phyloP scores from a whole-genome alignment of 2,797 vertebrate species.

The Basileuterus tristriatus region DNA sequence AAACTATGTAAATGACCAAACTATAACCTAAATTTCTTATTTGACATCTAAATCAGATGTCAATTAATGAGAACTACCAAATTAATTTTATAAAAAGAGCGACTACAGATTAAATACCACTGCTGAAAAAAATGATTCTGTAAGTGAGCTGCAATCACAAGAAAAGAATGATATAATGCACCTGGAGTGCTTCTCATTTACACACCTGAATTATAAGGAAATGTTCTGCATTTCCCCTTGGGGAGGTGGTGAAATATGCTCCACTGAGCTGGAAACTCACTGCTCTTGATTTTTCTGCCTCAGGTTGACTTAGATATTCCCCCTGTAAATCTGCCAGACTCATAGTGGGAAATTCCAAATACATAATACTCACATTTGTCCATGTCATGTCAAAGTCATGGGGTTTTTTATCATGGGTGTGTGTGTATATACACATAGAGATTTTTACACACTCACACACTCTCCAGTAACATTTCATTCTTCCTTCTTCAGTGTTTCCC shows the following conservation, averaged over 20 bases:
- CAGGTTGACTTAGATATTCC: neutral
- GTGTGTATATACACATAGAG: fast-evolving
- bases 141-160: neutral
- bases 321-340: neutral
- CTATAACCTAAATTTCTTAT: neutral
- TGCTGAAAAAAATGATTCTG: neutral
- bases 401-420: fast-evolving
- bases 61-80: neutral
- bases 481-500: neutral
- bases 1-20: neutral
- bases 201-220: constrained; percentile 42
- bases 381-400: neutral
- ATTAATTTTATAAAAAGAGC: neutral
- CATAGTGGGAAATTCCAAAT: neutral
- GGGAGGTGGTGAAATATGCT: constrained; percentile 9
- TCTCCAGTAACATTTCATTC: neutral
- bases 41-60: neutral
- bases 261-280: neutral
- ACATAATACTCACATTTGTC: neutral
- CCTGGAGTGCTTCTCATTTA: neutral
- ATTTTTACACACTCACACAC: neutral
- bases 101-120: neutral
- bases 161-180: neutral
- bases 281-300: constrained; percentile 20
- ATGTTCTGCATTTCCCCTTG: constrained; percentile 34